Evolutionary conservation across 2,797 vertebrate species (phyloP), one percentile per base, ranked within the genome.

Genomic region (Naso thynnoides): DNA sequence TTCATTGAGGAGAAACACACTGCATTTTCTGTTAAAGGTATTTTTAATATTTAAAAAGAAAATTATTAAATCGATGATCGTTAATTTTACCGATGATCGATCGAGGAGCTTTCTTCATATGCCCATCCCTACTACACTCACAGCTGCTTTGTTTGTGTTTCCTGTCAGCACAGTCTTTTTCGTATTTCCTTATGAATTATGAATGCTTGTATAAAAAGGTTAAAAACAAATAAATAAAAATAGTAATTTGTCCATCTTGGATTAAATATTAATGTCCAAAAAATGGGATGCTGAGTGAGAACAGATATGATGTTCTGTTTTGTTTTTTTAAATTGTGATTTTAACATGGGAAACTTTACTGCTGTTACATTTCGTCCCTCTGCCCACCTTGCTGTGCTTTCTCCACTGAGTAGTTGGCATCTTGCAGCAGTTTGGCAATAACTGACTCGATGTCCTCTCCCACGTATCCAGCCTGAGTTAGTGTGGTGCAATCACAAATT

Each of bases 391-490:
- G 98, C 63, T 99, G 98, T 73, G 98, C 97, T 93, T 98, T 99
- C 31, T 99, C 98, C 73, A 98, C 96, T 0, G 96, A 97, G 70
- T 99, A 98, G 94, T 99, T 99, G 83, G 98, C 97, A 84, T 99
- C 98, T 68, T 99, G 98, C 78, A 99, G 95, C 66, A 99, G 95
- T 83, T 99, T 99, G 45, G 98, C 97, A 29, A 99, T 97, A 49
- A 99, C 98, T 8, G 98, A 99, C 81, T 99, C 98, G 5, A 99
- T 99, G 86, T 99, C 97, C 86, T 99, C 98, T 45, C 98, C 98
- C 54, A 99, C 97, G 1, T 99, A 99, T 48, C 98, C 98, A 77
- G 98, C 98, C 85, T 99, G 98, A 79, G 98, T 99, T 89, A 99
- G 89, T 63, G 98, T 99, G n/a, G 98, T 99, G 76, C 98, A 99